A percentile compares a stretch with the other conserved stretches of the same genome.
Conservation (phyloP, 2,888 invertebrate genomes). For the Itoplectis maculator region DNA sequence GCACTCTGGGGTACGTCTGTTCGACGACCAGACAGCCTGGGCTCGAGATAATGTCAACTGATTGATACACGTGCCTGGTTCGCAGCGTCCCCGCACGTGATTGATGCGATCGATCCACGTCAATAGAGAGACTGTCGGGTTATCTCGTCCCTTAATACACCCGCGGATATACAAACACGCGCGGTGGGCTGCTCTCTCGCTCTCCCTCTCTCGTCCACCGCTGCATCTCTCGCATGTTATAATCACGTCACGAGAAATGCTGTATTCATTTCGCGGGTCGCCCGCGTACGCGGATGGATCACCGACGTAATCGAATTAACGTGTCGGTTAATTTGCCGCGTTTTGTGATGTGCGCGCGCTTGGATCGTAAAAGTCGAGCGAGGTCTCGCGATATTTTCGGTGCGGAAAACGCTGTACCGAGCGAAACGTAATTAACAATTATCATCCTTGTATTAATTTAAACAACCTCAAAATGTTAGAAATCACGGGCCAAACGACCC, state of each 20-base stretch:
- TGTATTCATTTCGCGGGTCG: constrained; percentile 35
- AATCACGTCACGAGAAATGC: constrained; percentile 40
- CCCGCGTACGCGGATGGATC: constrained; percentile 45
- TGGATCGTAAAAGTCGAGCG: neutral
- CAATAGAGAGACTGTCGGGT: constrained; percentile 81
- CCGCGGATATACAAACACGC: constrained; percentile 32
- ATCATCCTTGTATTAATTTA: constrained; percentile 82
- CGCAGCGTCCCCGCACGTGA: constrained; percentile 75
- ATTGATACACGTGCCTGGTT: constrained; percentile 81
- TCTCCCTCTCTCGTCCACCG: neutral
- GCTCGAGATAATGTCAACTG: constrained; percentile 78
- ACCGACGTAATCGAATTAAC: constrained; percentile 16
- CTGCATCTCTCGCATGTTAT: constrained; percentile 28
- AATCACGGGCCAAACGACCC: constrained; percentile 42
- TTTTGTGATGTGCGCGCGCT: neutral
- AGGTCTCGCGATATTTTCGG: constrained; percentile 31
- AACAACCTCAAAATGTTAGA: constrained; percentile 78
- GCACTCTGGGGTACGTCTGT: constrained; percentile 36
- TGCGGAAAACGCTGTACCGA: constrained; percentile 17
- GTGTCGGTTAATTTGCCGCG: neutral
- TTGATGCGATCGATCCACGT: constrained; percentile 83
- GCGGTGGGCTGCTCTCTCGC: neutral
- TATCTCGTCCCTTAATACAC: constrained; percentile 72
- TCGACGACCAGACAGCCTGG: constrained; percentile 47
- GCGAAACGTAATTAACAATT: constrained; percentile 80